Base-by-base conservation (phyloP, 2,113 vertebrate genomes). In the Varanus komodoensis region DNA sequence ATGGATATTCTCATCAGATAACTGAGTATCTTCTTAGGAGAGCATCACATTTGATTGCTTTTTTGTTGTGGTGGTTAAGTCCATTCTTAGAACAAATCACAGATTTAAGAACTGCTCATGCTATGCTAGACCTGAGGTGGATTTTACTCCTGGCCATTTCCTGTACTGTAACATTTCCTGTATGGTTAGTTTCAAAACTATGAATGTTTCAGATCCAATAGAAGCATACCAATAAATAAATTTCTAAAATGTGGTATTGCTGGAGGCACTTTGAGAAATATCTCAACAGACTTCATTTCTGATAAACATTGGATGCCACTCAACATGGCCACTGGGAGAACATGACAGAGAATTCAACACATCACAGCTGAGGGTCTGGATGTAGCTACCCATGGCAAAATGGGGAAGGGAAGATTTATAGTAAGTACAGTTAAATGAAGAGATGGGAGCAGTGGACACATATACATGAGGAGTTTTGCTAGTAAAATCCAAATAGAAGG, bases 31-130 rank as follows among this genome's bases (percentile, higher is more conserved):
- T 38, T 32, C 3, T 38, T 90, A 52, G 92, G 79, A 89, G 34
- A 75, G 52, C 4, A 83, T 0, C 3, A 50, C 84, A 34, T 77
- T 68, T 57, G n/a, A n/a, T 0, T 80, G 25, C 0, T 1, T 90
- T 91, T 90, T 71, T 17, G 11, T 85, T 74, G 48, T 80, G 3
- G 67, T 91, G 84, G 64, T 94, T 61, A 61, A 86, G 64, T 57
- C 2, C 67, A 82, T 86, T 71, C 15, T 79, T 44, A 89, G 21
- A 92, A 19, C 5, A 74, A 9, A 75, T 0, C 68, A n/a, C 1
- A 87, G 5, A 73, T 84, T 94, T 94, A 64, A 77, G 8, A 83
- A 19, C 4, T 71, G 34, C 48, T 44, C 87, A 82, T 3, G 3
- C 32, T 71, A 2, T 3, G 93, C 54, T 12, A 75, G 1, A 80